Evolutionary conservation across 2,113 vertebrate species (phyloP).

Genomic region (Heterotis niloticus): DNA sequence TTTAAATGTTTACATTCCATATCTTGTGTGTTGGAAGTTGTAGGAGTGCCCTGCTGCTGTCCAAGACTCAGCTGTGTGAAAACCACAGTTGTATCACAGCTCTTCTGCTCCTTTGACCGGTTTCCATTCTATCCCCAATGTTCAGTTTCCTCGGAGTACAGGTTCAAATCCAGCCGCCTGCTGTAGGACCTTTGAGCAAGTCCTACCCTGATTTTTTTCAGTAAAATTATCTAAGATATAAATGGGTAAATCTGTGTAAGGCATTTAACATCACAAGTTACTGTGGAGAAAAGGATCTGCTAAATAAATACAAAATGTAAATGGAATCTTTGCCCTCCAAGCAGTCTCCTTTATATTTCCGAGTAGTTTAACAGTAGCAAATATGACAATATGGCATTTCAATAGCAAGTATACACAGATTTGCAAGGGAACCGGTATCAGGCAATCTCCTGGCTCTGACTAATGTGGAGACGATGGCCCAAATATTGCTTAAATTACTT

Average conservation of each 20-base stretch:
- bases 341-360: too few relatives aligned
- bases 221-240: too few relatives aligned
- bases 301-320: too few relatives aligned
- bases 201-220: too few relatives aligned
- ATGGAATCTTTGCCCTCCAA: too few relatives aligned
- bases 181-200: too few relatives aligned
- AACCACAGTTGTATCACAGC: not conserved
- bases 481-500: slow-evolving; percentile 66
- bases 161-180: too few relatives aligned
- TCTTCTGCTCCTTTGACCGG: not conserved
- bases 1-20: slow-evolving; percentile 66
- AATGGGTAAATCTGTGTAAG: too few relatives aligned
- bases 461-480: slow-evolving; percentile 54
- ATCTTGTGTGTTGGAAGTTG: slow-evolving; percentile 43
- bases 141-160: too few relatives aligned
- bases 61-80: not conserved
- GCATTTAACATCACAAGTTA: too few relatives aligned
- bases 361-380: too few relatives aligned
- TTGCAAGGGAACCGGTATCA: slow-evolving; percentile 50
- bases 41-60: slow-evolving; percentile 36
- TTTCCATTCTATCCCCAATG: not conserved
- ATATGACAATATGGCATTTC: not conserved
- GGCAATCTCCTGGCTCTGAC: slow-evolving; percentile 50
- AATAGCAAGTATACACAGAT: slow-evolving; percentile 55
- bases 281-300: too few relatives aligned